These are phyloP conservation scores for Ptyas mucosa DNA, from an alignment of 2,113 vertebrate species.

Conservation along the genomic window DNA sequence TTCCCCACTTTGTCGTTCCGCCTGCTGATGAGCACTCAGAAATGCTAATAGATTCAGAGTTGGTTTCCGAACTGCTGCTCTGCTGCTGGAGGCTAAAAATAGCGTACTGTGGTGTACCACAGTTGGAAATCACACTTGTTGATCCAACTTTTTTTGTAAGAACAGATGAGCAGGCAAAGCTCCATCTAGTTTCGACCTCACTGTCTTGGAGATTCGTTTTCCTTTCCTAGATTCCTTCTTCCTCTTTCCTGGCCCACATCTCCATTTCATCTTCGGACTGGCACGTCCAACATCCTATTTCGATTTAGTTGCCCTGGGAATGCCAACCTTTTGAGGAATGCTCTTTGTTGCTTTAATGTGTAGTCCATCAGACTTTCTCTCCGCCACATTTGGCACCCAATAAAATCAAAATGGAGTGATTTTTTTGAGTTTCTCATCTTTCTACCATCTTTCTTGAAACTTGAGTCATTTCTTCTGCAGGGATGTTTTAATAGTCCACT, in stretches of 20 bases:
- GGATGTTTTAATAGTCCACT: neutral
- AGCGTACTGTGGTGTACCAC: constrained; percentile 1
- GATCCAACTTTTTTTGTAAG: constrained; percentile 22
- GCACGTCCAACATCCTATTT: neutral
- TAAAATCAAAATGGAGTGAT: neutral
- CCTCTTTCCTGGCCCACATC: neutral
- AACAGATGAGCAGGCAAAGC: accelerated
- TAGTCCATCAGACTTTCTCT: neutral
- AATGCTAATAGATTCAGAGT: constrained; percentile 57
- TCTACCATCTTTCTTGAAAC: neutral
- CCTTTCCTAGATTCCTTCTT: accelerated
- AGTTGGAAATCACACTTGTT: constrained; percentile 42
- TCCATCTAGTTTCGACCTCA: accelerated
- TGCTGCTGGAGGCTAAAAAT: constrained; percentile 55
- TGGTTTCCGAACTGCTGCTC: constrained; percentile 52
- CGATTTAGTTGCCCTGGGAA: neutral
- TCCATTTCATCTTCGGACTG: neutral
- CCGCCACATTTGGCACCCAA: neutral
- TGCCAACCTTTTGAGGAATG: neutral
- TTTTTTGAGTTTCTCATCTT: neutral
- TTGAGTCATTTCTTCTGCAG: neutral
- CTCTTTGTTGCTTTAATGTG: neutral
- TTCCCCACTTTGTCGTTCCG: neutral
- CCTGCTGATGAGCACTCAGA: constrained; percentile 4
- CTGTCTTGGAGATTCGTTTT: neutral